A percentile compares a stretch with the other conserved stretches of the same genome.
Conservation (phyloP, 1,140 invertebrate species). For the Brachionus angularis region DNA sequence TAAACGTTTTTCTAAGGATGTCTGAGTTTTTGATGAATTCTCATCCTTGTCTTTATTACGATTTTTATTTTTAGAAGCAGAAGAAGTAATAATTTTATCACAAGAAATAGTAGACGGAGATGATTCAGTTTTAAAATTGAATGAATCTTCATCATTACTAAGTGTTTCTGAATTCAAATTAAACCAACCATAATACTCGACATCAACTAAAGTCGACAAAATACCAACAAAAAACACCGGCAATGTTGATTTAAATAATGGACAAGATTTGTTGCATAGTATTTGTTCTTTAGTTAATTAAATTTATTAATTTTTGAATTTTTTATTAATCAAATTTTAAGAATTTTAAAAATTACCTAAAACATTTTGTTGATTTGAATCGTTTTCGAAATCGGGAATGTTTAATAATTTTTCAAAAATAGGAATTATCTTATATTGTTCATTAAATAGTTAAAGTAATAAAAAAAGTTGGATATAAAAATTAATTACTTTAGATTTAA, state of each 20-base stretch:
- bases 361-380: neutral
- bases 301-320: neutral
- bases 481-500: conserved; percentile 34
- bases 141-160: neutral
- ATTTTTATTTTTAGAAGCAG: neutral
- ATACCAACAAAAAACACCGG: conserved; percentile 39
- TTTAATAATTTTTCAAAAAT: conserved; percentile 42
- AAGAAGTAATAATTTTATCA: conserved; percentile 29
- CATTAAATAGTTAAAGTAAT: neutral
- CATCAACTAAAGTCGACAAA: conserved; percentile 26
- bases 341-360: conserved; percentile 6
- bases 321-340: neutral
- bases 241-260: conserved; percentile 23
- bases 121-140: neutral
- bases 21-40: neutral
- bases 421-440: neutral
- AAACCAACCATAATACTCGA: conserved; percentile 36
- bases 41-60: conserved; percentile 14
- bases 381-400: neutral
- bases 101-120: conserved; percentile 10
- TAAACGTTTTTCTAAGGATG: conserved; percentile 2
- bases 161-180: conserved; percentile 1
- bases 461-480: neutral
- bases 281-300: neutral
- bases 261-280: conserved; percentile 11